phyloP scores from a whole-genome alignment of 2,888 invertebrate species.

The Macropis europaea region DNA sequence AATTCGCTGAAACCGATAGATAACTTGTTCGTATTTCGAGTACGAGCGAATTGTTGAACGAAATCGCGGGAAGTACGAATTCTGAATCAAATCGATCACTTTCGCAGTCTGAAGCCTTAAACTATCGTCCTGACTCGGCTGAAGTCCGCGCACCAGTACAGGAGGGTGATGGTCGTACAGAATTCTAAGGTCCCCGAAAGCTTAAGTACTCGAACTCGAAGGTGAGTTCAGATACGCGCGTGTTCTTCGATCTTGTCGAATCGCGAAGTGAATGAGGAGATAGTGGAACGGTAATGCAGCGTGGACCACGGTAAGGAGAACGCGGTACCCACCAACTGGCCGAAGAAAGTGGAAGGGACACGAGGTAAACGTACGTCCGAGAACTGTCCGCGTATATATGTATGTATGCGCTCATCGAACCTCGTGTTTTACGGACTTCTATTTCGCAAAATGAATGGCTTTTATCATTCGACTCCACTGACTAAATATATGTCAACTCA shows the following conservation, averaged over 20 bases:
- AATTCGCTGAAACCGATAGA: too few relatives aligned
- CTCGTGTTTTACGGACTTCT: neutral
- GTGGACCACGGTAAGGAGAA: constrained; percentile 69
- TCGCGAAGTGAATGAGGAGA: constrained; percentile 66
- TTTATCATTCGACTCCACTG: constrained; percentile 20
- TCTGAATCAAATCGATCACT: neutral
- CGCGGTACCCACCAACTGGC: constrained; percentile 41
- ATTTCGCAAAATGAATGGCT: constrained; percentile 39
- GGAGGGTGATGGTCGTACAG: neutral
- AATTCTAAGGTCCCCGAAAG: neutral
- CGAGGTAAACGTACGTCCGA: constrained; percentile 38
- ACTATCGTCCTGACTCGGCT: too few relatives aligned
- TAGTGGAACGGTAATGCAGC: constrained; percentile 71
- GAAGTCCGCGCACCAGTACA: neutral
- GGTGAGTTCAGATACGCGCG: constrained; percentile 36
- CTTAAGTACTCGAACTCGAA: neutral
- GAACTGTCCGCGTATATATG: constrained; percentile 4
- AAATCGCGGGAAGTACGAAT: too few relatives aligned
- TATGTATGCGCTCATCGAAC: constrained; percentile 3
- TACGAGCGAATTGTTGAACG: too few relatives aligned
- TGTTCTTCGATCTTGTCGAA: constrained; percentile 58
- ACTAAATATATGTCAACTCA: constrained; percentile 12
- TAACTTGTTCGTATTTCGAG: too few relatives aligned
- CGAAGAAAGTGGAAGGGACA: constrained; percentile 49
- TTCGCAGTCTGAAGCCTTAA: neutral